A percentile compares a stretch with the other conserved stretches of the same genome.
Conservation (phyloP, 2,888 invertebrate species). For the Temnothorax ravouxi region DNA sequence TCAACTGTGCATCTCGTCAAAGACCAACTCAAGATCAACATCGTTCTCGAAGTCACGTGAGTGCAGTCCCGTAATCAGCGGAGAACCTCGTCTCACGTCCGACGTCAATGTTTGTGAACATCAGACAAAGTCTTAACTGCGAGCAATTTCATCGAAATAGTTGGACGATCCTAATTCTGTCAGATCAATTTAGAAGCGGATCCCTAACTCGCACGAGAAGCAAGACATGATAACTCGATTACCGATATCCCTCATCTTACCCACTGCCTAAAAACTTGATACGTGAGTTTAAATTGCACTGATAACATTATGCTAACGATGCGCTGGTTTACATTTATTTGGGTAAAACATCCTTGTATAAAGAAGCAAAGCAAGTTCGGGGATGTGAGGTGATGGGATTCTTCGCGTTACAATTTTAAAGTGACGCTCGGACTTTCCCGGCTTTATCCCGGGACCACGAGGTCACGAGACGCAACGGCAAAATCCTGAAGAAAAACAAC, state of each 20-base stretch:
- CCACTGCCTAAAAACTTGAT: background rate
- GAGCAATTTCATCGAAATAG: conserved; percentile 70
- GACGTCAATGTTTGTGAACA: conserved; percentile 76
- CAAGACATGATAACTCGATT: conserved; percentile 38
- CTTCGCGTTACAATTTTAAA: conserved; percentile 49
- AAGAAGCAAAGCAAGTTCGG: background rate
- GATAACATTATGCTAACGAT: background rate
- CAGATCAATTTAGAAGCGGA: conserved; percentile 63
- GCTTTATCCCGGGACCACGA: conserved; percentile 34
- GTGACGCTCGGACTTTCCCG: conserved; percentile 22
- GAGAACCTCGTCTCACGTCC: conserved; percentile 67
- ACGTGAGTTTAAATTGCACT: background rate
- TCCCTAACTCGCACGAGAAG: conserved; percentile 11
- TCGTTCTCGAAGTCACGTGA: conserved; percentile 74
- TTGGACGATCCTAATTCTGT: conserved; percentile 72
- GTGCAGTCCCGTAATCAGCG: conserved; percentile 77
- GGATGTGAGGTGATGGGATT: background rate
- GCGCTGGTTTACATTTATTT: background rate
- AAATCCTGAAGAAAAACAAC: conserved; percentile 56
- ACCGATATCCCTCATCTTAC: background rate
- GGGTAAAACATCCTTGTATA: background rate
- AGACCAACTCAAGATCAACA: conserved; percentile 57
- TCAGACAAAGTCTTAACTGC: conserved; percentile 75
- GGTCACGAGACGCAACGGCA: conserved; percentile 47
- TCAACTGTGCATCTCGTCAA: conserved; percentile 45